Conservation (phyloP, 2,888 invertebrate species). For the Mesorhabditis sp. region DNA sequence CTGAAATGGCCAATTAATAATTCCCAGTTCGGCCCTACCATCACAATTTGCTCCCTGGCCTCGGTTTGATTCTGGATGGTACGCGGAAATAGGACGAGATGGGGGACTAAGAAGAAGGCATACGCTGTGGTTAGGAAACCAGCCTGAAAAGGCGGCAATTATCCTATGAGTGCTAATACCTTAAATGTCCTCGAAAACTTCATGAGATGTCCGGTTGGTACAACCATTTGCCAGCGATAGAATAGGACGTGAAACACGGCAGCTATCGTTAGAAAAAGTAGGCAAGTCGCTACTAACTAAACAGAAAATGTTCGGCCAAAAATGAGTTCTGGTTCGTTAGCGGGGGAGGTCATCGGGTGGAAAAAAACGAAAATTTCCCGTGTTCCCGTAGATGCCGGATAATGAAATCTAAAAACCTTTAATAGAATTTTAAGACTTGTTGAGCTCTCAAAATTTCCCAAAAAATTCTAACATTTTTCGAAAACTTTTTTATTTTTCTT, state of each 20-base stretch:
- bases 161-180: background rate
- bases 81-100: background rate
- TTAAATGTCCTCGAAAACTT: background rate
- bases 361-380: too few species aligned
- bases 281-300: background rate
- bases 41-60: background rate
- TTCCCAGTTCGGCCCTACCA: slow-evolving; percentile 4
- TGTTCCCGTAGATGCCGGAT: too few species aligned
- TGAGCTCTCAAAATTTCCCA: background rate
- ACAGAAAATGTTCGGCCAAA: background rate
- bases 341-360: too few species aligned
- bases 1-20: background rate
- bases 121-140: background rate
- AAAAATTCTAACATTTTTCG: background rate
- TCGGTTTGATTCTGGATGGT: slow-evolving; percentile 4
- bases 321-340: background rate
- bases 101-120: background rate
- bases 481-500: too few species aligned
- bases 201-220: background rate
- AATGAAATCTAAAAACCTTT: too few species aligned
- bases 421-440: background rate
- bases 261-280: background rate
- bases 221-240: slow-evolving; percentile 5
- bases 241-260: background rate
- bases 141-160: background rate